Conservation (phyloP, 2,888 invertebrate species). For the Portevinia maculata region DNA sequence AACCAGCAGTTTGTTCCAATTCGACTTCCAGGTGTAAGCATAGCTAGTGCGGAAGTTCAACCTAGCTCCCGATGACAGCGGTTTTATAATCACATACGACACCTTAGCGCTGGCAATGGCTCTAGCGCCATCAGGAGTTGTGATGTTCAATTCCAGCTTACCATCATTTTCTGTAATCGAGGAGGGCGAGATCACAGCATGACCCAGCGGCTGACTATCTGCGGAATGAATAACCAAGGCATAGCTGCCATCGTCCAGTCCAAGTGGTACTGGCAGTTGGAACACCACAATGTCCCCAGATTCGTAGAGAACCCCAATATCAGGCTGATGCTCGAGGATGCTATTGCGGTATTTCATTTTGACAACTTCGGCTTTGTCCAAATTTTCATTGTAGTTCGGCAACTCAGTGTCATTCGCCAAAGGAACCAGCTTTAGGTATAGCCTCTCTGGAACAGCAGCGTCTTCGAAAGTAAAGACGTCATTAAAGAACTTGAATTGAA, state of each 20-base stretch:
- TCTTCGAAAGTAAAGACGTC: conserved; percentile 89
- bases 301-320: conserved; percentile 77
- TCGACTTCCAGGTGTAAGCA: conserved; percentile 92
- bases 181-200: conserved; percentile 91
- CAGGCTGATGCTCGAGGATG: conserved; percentile 77
- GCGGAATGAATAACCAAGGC: conserved; percentile 76
- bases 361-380: conserved; percentile 78
- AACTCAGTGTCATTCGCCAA: conserved; percentile 66
- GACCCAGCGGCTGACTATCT: conserved; percentile 87
- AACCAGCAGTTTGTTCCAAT: conserved; percentile 94
- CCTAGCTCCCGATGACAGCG: conserved; percentile 78
- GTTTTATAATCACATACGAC: conserved; percentile 84
- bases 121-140: conserved; percentile 87
- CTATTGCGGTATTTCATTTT: conserved; percentile 79
- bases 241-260: conserved; percentile 76
- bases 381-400: conserved; percentile 50
- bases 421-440: conserved; percentile 83
- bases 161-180: conserved; percentile 91
- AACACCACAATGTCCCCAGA: conserved; percentile 79
- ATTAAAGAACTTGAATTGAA: conserved; percentile 92
- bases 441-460: conserved; percentile 78
- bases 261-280: conserved; percentile 79
- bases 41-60: conserved; percentile 92
- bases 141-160: conserved; percentile 88
- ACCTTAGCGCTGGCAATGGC: conserved; percentile 88